Base-by-base conservation (phyloP, 2,113 vertebrate genomes). In the Furnarius figulus region DNA sequence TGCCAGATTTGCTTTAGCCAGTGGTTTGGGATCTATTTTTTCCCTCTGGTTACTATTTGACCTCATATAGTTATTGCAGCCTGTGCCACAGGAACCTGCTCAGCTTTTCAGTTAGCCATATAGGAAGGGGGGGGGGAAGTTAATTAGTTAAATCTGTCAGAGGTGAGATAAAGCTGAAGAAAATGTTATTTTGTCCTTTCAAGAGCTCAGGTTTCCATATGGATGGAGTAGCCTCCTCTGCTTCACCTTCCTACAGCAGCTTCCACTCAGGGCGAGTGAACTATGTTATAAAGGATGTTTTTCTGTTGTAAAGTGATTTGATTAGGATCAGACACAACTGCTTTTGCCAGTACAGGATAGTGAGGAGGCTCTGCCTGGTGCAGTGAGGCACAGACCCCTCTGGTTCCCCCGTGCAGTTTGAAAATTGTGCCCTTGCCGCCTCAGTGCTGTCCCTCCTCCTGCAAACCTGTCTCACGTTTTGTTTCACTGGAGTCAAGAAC, bases 361-460 rank as follows among this genome's bases (percentile, higher is more conserved):
- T 0, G 6, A 53, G 79, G 73, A 42, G n/a, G 46, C 66, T 42
- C 12, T 77, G 39, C 22, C 31, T 44, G 55, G 46, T 2, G 1
- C 0, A 0, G 21, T 18, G 46, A 35, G 67, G 30, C 17, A 2
- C 2, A 3, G 25, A 3, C 5, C 31, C 37, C 27, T 22, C 33
- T 35, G 13, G 13, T 50, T 71, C 25, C 37, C 12, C 31, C 12
- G n/a, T 14, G 22, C 2, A 7, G 33, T 58, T 59, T 0, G 0
- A 50, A 50, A 56, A 15, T 0, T 1, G 17, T 28, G 66, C 27
- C 10, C 0, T 35, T 53, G 61, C 75, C 2, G 1, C 46, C 61
- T 40, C 21, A 2, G n/a, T 22, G 76, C 39, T 62, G 39, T 81
- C 27, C 31, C 55, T 68, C 27, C 42, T 47, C 53, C 27, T 70